Percentiles rank a stretch among this genome's conserved stretches.
phyloP scores from a whole-genome alignment of 2,113 vertebrate genomes.

The Synodontis membranacea region DNA sequence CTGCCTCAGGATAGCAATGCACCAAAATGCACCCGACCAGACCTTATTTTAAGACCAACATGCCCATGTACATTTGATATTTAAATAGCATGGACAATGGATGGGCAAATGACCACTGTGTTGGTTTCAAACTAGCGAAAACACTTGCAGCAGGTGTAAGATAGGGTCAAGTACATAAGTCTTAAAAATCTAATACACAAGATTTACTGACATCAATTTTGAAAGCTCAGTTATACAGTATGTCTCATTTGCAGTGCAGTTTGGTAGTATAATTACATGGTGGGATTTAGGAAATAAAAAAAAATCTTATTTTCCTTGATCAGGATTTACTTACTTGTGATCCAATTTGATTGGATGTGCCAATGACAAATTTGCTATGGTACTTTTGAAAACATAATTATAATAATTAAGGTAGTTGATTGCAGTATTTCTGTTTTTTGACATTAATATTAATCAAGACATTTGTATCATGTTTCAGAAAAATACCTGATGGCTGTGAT shows the following conservation, averaged over 20 bases:
- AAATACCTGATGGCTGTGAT: conserved; percentile 82
- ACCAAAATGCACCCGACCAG: too few species aligned
- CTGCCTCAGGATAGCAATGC: too few species aligned
- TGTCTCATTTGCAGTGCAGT: not conserved
- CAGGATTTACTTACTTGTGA: not conserved
- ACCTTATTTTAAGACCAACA: too few species aligned
- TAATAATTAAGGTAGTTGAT: not conserved
- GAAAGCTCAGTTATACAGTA: not conserved
- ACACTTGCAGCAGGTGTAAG: too few species aligned
- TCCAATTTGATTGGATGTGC: not conserved
- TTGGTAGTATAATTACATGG: not conserved
- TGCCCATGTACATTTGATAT: too few species aligned
- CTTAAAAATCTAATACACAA: not conserved
- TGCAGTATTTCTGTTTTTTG: not conserved
- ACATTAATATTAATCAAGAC: not conserved
- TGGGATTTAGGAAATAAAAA: not conserved
- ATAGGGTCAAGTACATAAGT: too few species aligned
- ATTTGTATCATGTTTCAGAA: conserved; percentile 63
- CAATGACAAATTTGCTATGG: not conserved
- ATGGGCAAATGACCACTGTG: too few species aligned
- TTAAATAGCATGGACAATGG: too few species aligned
- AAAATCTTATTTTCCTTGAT: not conserved
- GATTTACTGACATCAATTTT: not conserved
- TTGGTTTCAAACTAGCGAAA: too few species aligned
- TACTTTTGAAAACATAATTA: not conserved